Percentiles rank a stretch among this genome's conserved stretches.
These are phyloP conservation scores for Microplitis deprimator DNA, from an alignment of 2,888 invertebrate species.

Conservation along the genomic window DNA sequence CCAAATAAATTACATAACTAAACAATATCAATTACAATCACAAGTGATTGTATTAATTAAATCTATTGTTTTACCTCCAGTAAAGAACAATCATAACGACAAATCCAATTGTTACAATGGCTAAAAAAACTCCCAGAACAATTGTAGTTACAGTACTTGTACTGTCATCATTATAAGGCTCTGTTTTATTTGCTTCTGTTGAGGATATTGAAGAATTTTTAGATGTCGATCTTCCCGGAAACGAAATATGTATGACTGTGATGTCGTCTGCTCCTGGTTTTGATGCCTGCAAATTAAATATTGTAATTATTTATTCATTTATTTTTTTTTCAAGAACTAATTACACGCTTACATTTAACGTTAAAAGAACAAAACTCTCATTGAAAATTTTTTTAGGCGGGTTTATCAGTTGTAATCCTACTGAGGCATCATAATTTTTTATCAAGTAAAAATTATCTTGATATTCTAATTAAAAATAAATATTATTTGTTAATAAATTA, in stretches of 20 bases:
- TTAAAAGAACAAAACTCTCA: slow-evolving; percentile 44
- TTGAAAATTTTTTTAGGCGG: slow-evolving; percentile 42
- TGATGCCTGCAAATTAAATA: slow-evolving; percentile 40
- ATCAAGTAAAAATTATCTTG: slow-evolving; percentile 30
- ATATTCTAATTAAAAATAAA: slow-evolving; percentile 7
- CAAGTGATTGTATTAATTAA: too few relatives aligned
- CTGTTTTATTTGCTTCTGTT: slow-evolving; percentile 21
- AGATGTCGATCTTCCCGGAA: slow-evolving; percentile 44
- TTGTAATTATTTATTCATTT: not conserved
- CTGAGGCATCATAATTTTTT: slow-evolving; percentile 30
- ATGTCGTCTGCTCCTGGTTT: slow-evolving; percentile 37
- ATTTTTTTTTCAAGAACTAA: not conserved
- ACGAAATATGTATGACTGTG: slow-evolving; percentile 46
- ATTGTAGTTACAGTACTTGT: not conserved
- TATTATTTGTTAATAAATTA: not conserved
- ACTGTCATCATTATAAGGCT: not conserved
- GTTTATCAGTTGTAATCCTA: slow-evolving; percentile 39
- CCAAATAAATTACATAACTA: not conserved
- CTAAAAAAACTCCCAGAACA: slow-evolving; percentile 35
- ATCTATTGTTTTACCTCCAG: slow-evolving; percentile 40
- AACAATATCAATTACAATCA: not conserved
- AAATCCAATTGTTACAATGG: slow-evolving; percentile 28
- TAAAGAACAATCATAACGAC: not conserved
- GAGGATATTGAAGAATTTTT: slow-evolving; percentile 33
- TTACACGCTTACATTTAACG: slow-evolving; percentile 43